A percentile compares a stretch with the other conserved stretches of the same genome.
Conservation (phyloP, 2,888 invertebrate genomes). For the Cylindroiulus punctatus region DNA sequence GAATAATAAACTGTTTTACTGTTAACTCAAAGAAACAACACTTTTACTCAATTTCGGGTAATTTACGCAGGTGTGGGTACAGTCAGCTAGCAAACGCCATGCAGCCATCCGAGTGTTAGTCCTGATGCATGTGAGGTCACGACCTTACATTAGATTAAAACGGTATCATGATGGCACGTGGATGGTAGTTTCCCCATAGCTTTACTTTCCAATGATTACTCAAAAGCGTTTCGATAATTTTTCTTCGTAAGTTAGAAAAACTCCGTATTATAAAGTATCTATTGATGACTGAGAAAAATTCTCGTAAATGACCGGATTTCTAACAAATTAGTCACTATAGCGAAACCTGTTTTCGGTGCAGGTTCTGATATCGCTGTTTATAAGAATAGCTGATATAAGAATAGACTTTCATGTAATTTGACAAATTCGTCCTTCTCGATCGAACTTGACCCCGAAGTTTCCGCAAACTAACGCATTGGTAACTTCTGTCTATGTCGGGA, state of each 20-base stretch:
- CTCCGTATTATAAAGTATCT: background rate
- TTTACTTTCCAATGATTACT: background rate
- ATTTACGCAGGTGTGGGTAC: too few relatives aligned
- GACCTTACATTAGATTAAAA: background rate
- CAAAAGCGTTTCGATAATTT: background rate
- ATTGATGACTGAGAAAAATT: background rate
- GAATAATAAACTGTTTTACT: too few relatives aligned
- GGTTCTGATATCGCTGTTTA: background rate
- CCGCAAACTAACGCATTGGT: background rate
- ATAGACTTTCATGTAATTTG: background rate
- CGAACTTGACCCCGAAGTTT: background rate
- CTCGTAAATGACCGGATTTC: background rate
- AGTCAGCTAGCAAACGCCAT: too few relatives aligned
- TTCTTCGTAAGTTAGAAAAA: background rate
- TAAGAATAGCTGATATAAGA: too few relatives aligned
- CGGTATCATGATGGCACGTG: too few relatives aligned
- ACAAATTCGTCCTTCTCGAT: background rate
- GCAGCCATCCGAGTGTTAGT: too few relatives aligned
- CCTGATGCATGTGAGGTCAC: too few relatives aligned
- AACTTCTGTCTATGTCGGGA: background rate
- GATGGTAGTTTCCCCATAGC: background rate
- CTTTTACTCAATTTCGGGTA: too few relatives aligned
- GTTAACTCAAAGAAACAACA: too few relatives aligned
- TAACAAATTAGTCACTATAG: background rate
- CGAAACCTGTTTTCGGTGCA: background rate